These are phyloP conservation scores for Sipha maydis DNA, from an alignment of 2,888 invertebrate species.

Conservation along the genomic window DNA sequence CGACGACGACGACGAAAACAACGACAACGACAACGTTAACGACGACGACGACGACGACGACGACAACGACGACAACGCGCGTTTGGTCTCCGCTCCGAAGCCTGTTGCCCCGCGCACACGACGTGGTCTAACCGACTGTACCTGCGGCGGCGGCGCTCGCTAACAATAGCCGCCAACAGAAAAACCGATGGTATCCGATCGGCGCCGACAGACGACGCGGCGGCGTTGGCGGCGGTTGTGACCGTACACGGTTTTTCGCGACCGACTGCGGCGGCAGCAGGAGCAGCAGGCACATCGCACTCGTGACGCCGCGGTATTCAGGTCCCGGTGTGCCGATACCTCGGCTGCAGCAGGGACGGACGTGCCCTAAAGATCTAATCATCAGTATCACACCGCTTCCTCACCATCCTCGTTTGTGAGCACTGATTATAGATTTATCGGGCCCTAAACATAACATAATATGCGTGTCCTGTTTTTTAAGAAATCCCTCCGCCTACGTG, in stretches of 20 bases:
- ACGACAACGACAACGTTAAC: no score
- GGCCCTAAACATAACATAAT: no score
- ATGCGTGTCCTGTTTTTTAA: no score
- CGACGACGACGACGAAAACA: no score
- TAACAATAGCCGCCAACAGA: not conserved
- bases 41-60: not conserved
- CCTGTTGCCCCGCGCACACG: constrained; percentile 29
- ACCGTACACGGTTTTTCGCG: not conserved
- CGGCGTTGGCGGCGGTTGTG: not conserved
- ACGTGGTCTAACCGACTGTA: constrained; percentile 39
- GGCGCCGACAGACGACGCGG: constrained; percentile 14
- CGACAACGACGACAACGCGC: not conserved
- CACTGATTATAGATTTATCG: no score
- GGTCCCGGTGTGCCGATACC: no score
- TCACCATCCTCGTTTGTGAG: no score
- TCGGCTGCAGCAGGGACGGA: not conserved
- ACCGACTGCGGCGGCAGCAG: not conserved
- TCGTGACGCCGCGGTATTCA: no score
- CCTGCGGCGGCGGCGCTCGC: not conserved
- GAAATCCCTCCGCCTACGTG: no score
- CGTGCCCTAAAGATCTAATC: no score
- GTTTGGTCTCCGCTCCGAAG: not conserved
- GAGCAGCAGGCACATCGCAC: no score
- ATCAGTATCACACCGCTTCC: no score
- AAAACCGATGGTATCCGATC: constrained; percentile 44